phyloP scores from a whole-genome alignment of 2,113 vertebrate genomes.

The Amphilophus citrinellus region DNA sequence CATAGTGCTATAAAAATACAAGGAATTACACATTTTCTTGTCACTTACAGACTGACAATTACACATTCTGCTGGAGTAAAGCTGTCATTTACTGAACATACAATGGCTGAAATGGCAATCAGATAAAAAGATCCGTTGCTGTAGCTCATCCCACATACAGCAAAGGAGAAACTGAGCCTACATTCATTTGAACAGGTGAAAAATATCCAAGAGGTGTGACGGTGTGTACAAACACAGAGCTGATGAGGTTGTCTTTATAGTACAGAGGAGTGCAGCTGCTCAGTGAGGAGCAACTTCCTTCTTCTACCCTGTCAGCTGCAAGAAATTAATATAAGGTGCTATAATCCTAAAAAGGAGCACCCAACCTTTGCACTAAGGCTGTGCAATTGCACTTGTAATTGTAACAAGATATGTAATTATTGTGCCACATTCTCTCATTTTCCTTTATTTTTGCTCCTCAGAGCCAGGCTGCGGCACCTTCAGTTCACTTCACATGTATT shows the following conservation, averaged over 20 bases:
- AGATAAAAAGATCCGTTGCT: background rate
- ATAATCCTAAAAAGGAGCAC: background rate
- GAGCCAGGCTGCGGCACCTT: background rate
- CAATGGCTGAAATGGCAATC: background rate
- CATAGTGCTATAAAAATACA: background rate
- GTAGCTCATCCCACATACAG: background rate
- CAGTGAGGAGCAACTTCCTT: too few species aligned
- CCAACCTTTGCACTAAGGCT: background rate
- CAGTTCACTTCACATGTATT: background rate
- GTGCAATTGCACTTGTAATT: background rate
- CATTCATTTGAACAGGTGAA: background rate
- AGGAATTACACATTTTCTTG: background rate
- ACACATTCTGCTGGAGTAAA: background rate
- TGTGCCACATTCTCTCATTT: background rate
- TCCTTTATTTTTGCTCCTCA: too few species aligned
- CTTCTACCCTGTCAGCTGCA: background rate
- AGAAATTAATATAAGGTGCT: background rate
- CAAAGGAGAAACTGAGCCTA: background rate
- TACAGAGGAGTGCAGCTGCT: background rate
- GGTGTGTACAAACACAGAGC: background rate
- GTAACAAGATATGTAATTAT: background rate
- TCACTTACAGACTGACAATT: background rate
- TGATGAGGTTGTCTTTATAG: background rate
- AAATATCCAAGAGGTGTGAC: background rate
- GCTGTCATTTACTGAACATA: background rate